Conservation (phyloP, 1,140 invertebrate species). For the Drosophila murphyi region DNA sequence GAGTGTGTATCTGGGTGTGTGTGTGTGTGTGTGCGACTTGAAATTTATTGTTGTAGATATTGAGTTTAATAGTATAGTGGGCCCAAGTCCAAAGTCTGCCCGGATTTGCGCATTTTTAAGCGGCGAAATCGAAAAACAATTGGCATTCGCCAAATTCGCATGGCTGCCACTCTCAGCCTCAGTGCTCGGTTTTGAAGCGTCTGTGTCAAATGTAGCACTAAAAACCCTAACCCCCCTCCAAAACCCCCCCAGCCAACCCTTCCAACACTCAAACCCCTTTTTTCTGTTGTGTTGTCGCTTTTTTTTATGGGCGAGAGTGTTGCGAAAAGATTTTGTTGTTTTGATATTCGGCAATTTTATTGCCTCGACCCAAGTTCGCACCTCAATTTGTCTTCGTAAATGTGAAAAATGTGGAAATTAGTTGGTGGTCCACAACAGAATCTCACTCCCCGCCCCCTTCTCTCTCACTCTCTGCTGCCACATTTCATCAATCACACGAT, state of each 20-base stretch:
- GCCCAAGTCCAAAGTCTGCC: constrained; percentile 28
- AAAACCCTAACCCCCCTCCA: constrained; percentile 24
- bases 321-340: constrained; percentile 77
- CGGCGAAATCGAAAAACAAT: constrained; percentile 80
- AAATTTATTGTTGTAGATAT: constrained; percentile 82
- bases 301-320: constrained; percentile 76
- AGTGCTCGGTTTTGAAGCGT: constrained; percentile 47
- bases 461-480: constrained; percentile 31
- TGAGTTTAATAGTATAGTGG: constrained; percentile 74
- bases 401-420: constrained; percentile 84
- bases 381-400: constrained; percentile 84
- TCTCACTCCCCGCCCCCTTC: neutral
- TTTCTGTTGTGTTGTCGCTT: constrained; percentile 19
- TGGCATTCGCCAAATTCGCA: constrained; percentile 65
- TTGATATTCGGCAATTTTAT: constrained; percentile 83
- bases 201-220: constrained; percentile 45
- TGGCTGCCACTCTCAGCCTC: constrained; percentile 66
- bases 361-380: constrained; percentile 84
- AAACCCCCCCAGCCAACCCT: too few species aligned
- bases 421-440: constrained; percentile 59
- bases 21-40: constrained; percentile 41
- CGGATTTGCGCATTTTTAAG: constrained; percentile 67
- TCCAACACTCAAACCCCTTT: constrained; percentile 37
- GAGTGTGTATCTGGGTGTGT: constrained; percentile 2
- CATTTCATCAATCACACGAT: constrained; percentile 81